Evolutionary conservation across 1,140 invertebrate genomes (phyloP).

Genomic region (Periplaneta americana): DNA sequence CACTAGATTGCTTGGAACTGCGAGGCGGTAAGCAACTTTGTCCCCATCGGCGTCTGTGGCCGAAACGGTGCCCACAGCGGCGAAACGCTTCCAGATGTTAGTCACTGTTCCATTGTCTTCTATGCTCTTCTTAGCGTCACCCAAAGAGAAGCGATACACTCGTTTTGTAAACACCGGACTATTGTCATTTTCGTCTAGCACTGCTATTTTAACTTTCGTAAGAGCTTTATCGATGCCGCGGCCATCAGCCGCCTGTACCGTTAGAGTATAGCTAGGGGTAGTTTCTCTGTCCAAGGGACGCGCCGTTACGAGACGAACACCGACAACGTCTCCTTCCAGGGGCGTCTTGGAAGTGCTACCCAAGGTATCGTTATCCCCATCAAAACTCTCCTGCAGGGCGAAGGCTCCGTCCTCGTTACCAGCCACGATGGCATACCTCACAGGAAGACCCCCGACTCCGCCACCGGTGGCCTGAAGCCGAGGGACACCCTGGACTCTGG

Average conservation of each 20-base stretch:
- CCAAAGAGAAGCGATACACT: slow-evolving; percentile 72
- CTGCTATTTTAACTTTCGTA: slow-evolving; percentile 62
- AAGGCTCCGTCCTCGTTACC: slow-evolving; percentile 66
- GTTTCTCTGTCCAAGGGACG: slow-evolving; percentile 67
- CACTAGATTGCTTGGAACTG: slow-evolving; percentile 68
- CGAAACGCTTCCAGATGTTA: slow-evolving; percentile 67
- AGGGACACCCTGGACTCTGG: slow-evolving; percentile 59
- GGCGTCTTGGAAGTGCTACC: background rate
- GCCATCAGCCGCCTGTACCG: slow-evolving; percentile 67
- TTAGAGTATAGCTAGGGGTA: slow-evolving; percentile 59
- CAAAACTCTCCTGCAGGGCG: slow-evolving; percentile 53
- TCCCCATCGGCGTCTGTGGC: slow-evolving; percentile 84
- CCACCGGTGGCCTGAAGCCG: slow-evolving; percentile 48
- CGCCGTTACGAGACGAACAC: slow-evolving; percentile 64
- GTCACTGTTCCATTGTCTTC: slow-evolving; percentile 30
- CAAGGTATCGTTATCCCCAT: slow-evolving; percentile 17
- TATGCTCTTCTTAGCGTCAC: slow-evolving; percentile 33
- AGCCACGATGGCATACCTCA: slow-evolving; percentile 70
- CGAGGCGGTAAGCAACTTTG: slow-evolving; percentile 73
- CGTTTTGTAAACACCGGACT: slow-evolving; percentile 71
- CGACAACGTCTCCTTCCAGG: slow-evolving; percentile 37
- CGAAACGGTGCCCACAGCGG: slow-evolving; percentile 70
- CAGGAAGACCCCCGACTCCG: slow-evolving; percentile 42
- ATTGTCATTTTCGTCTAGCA: slow-evolving; percentile 89
- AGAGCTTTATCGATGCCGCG: slow-evolving; percentile 66